phyloP scores from a whole-genome alignment of 2,113 vertebrate genomes.

The Microcebus tavaratra region DNA sequence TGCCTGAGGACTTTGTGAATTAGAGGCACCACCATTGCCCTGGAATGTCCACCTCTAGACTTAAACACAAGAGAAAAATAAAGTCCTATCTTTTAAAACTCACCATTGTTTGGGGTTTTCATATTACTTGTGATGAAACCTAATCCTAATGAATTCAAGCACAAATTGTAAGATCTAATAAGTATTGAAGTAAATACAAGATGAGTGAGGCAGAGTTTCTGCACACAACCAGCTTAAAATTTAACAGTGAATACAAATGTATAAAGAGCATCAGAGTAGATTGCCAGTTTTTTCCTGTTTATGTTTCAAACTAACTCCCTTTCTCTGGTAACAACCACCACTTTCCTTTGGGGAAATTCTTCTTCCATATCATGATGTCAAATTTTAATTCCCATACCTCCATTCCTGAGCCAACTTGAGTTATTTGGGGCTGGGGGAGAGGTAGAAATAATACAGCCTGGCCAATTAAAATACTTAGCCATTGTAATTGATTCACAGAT shows the following conservation, averaged over 20 bases:
- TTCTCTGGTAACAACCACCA: not conserved
- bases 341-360: not conserved
- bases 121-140: not conserved
- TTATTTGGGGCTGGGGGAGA: not conserved
- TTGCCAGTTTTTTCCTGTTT: not conserved
- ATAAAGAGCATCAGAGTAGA: not conserved
- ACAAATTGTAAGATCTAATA: not conserved
- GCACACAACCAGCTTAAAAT: not conserved
- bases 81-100: not conserved
- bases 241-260: not conserved
- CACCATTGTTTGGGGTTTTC: not conserved
- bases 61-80: not conserved
- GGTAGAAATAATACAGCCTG: not conserved
- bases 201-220: not conserved
- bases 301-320: not conserved
- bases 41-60: not conserved
- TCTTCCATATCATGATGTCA: not conserved
- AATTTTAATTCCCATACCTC: not conserved
- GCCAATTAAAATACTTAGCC: not conserved
- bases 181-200: constrained; percentile 13
- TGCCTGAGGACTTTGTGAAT: not conserved
- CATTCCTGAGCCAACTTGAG: not conserved
- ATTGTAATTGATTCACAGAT: not conserved
- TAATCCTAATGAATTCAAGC: not conserved
- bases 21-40: not conserved